These are phyloP conservation scores for Eurytoma californica DNA, from an alignment of 2,888 invertebrate species.

Conservation along the genomic window DNA sequence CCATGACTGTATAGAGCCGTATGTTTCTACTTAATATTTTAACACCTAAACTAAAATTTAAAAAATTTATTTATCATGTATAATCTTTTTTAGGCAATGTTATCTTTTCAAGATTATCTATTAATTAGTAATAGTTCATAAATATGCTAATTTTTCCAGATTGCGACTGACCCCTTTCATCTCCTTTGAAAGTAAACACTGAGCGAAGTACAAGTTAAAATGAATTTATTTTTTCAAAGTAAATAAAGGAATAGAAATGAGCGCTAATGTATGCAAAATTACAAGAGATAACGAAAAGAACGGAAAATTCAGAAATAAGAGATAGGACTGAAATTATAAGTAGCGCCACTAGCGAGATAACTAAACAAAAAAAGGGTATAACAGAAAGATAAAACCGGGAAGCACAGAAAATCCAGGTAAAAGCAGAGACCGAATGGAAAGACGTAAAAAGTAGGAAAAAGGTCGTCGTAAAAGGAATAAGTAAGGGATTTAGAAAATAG, in stretches of 20 bases:
- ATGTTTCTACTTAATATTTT: too few species aligned
- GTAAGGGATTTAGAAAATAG: background rate
- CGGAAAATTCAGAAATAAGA: background rate
- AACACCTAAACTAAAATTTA: too few species aligned
- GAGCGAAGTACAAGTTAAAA: too few species aligned
- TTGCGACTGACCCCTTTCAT: too few species aligned
- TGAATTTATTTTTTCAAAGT: too few species aligned
- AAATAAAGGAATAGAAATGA: background rate
- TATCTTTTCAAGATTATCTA: too few species aligned
- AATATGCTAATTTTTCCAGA: too few species aligned
- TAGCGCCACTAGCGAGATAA: background rate
- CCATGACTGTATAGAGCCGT: too few species aligned
- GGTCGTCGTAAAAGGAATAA: background rate
- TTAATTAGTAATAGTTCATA: too few species aligned
- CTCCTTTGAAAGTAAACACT: too few species aligned
- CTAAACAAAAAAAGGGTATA: background rate
- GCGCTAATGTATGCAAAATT: background rate
- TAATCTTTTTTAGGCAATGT: too few species aligned
- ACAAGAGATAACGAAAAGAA: background rate
- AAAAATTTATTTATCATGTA: too few species aligned
- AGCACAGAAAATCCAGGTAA: background rate
- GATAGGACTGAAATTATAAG: background rate
- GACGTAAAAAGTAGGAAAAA: slow-evolving; percentile 11
- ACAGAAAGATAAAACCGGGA: slow-evolving; percentile 8
- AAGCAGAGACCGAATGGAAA: background rate